A percentile compares a stretch with the other conserved stretches of the same genome.
Evolutionary conservation across 1,140 invertebrate species (phyloP).

Genomic region (Zophobas atratus): DNA sequence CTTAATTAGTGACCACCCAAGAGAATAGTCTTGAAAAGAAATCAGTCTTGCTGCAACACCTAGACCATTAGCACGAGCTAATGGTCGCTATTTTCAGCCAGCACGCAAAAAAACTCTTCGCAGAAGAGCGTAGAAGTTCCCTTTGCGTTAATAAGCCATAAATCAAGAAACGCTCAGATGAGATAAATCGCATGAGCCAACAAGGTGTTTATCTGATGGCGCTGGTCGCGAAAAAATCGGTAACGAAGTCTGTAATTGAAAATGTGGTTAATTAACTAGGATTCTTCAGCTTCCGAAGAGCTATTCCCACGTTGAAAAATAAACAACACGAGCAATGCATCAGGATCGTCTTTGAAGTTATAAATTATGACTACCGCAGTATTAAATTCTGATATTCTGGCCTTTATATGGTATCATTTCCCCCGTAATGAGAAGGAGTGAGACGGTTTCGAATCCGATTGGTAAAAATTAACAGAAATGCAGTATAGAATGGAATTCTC

Average conservation of each 20-base stretch:
- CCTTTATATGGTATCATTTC: constrained; percentile 11
- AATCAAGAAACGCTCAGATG: constrained; percentile 6
- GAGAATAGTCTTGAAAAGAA: constrained; percentile 63
- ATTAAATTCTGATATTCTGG: constrained; percentile 13
- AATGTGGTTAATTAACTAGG: constrained; percentile 62
- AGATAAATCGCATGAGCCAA: constrained; percentile 16
- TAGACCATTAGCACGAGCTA: constrained; percentile 65
- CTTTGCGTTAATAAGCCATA: constrained; percentile 3
- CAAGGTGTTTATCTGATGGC: constrained; percentile 32
- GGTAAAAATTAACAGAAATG: constrained; percentile 62
- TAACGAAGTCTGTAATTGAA: constrained; percentile 61
- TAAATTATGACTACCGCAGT: background rate
- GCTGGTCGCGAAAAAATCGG: constrained; percentile 11
- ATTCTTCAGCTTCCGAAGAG: constrained; percentile 60
- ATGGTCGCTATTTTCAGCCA: constrained; percentile 64
- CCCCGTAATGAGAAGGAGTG: constrained; percentile 13
- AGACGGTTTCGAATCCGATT: constrained; percentile 51
- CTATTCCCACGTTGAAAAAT: constrained; percentile 57
- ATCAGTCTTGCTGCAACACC: constrained; percentile 63
- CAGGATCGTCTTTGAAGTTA: background rate
- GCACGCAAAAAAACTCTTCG: constrained; percentile 44
- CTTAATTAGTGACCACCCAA: constrained; percentile 67
- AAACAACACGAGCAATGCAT: constrained; percentile 1
- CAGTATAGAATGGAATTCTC: constrained; percentile 63
- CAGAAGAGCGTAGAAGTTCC: constrained; percentile 20